phyloP scores from a whole-genome alignment of 2,113 vertebrate species.

The Thoracochromis brauschi region DNA sequence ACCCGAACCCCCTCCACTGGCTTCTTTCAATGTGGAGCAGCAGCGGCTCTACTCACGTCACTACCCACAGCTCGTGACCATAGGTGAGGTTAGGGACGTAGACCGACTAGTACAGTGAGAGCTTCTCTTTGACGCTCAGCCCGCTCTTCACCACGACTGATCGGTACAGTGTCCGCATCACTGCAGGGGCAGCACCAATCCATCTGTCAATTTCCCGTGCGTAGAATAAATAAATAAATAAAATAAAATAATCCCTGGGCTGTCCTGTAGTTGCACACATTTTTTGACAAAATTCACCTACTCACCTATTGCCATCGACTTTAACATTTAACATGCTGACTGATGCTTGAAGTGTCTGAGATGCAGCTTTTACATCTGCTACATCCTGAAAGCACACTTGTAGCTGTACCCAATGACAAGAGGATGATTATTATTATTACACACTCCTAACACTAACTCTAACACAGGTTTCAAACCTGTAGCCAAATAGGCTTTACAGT shows the following conservation, averaged over 20 bases:
- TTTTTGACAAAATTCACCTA: background rate
- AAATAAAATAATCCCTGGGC: background rate
- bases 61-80: background rate
- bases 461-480: background rate
- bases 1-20: background rate
- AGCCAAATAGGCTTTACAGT: background rate
- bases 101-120: too few relatives aligned
- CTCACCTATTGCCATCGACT: background rate
- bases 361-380: background rate
- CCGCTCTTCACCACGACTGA: background rate
- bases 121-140: too few relatives aligned
- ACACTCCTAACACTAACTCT: background rate
- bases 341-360: background rate
- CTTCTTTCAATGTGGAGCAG: background rate
- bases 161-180: background rate
- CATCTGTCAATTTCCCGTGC: background rate
- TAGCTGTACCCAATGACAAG: background rate
- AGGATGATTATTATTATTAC: background rate
- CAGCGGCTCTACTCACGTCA: background rate
- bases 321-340: background rate
- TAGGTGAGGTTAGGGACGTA: too few relatives aligned
- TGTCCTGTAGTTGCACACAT: background rate
- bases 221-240: background rate
- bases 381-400: background rate
- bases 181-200: background rate